Conservation (phyloP, 2,888 invertebrate species). For the Cephus spinipes region DNA sequence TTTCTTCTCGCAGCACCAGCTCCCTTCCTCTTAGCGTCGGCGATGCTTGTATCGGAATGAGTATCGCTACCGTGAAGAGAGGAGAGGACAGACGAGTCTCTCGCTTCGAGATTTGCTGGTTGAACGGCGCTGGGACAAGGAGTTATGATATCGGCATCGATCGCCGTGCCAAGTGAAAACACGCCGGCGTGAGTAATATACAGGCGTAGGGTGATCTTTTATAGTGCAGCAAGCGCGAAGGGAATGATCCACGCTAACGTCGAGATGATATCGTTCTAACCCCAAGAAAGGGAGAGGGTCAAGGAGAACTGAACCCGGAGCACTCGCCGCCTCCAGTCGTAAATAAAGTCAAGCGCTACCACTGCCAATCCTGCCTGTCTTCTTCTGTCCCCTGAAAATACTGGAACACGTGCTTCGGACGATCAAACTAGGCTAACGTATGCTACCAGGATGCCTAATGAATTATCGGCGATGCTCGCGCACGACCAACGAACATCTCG, state of each 20-base stretch:
- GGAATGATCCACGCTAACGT: constrained; percentile 57
- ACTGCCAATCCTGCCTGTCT: constrained; percentile 50
- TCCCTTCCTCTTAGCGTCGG: not conserved
- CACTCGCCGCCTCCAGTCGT: constrained; percentile 56
- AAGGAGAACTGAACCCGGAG: constrained; percentile 57
- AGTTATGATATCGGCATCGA: constrained; percentile 67
- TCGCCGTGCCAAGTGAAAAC: constrained; percentile 66
- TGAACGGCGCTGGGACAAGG: constrained; percentile 62
- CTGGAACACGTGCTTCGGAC: not conserved
- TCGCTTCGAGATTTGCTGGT: constrained; percentile 50
- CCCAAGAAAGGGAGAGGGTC: constrained; percentile 51
- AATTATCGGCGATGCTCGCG: not conserved
- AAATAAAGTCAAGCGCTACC: constrained; percentile 59
- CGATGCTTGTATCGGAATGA: constrained; percentile 8
- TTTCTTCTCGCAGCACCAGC: not conserved
- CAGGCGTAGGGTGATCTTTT: constrained; percentile 64
- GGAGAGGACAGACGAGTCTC: constrained; percentile 28
- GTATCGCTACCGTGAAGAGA: constrained; percentile 20
- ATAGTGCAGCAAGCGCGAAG: constrained; percentile 51
- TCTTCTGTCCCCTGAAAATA: not conserved
- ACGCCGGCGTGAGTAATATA: constrained; percentile 66
- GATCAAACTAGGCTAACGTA: not conserved
- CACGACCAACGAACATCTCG: not conserved
- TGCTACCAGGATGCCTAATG: not conserved
- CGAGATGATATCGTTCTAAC: constrained; percentile 61